These are phyloP conservation scores for Chrysemys picta DNA, from an alignment of 2,113 vertebrate genomes.

Conservation along the genomic window DNA sequence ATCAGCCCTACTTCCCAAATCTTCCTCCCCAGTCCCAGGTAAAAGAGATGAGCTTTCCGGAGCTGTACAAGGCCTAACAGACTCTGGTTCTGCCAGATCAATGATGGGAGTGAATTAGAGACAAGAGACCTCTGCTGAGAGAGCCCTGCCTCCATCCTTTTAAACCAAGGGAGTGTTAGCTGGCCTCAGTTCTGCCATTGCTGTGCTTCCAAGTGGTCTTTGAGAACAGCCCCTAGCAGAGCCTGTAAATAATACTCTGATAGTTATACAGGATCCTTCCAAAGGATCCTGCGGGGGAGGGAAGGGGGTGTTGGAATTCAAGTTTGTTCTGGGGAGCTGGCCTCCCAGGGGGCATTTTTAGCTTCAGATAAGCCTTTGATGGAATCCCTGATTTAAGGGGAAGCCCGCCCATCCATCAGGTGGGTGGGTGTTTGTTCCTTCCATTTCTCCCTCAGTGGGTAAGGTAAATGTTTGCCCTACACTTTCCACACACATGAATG, in stretches of 20 bases:
- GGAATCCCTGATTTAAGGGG: background rate
- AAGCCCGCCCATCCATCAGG: background rate
- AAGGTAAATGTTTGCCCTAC: background rate
- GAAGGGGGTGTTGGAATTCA: background rate
- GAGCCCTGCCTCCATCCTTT: background rate
- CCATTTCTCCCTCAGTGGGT: background rate
- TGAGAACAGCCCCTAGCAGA: rapidly evolving
- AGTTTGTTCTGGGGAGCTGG: too few species aligned
- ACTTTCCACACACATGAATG: background rate
- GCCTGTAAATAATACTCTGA: background rate
- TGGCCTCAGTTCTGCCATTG: too few species aligned
- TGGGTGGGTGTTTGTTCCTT: background rate
- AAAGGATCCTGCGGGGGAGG: background rate
- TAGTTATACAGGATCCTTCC: background rate
- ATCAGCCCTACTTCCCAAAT: background rate
- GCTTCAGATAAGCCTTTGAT: background rate
- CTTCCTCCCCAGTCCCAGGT: background rate
- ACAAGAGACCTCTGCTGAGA: background rate
- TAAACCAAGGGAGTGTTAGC: too few species aligned
- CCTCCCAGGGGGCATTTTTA: rapidly evolving
- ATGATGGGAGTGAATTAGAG: constrained; percentile 27
- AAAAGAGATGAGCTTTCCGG: background rate
- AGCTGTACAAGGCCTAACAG: constrained; percentile 17
- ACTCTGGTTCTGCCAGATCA: background rate
- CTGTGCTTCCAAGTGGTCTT: too few species aligned